These are phyloP conservation scores for Campylomormyrus numenius DNA, from an alignment of 2,113 vertebrate genomes.

Conservation along the genomic window DNA sequence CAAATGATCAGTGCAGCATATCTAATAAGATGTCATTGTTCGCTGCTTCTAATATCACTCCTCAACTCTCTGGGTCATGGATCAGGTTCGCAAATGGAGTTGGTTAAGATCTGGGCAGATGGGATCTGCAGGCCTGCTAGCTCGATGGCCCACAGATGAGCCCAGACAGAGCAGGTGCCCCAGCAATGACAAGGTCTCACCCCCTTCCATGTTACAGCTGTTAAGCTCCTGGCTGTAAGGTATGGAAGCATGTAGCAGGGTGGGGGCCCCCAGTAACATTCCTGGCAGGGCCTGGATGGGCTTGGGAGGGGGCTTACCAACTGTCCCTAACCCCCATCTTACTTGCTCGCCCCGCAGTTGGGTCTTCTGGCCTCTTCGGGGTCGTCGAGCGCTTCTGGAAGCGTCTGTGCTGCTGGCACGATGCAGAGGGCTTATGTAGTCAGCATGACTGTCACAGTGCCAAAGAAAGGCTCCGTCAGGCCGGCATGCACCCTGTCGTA, in stretches of 20 bases:
- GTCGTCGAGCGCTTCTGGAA: not conserved
- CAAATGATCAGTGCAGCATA: not conserved
- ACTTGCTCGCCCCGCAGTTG: not conserved
- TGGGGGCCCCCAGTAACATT: not conserved
- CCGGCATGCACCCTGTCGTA: not conserved
- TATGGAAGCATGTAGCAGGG: not conserved
- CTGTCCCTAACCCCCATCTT: not conserved
- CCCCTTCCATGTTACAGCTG: not conserved
- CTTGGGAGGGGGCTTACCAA: not conserved
- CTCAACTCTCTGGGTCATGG: not conserved
- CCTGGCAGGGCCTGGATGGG: not conserved
- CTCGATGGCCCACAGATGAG: not conserved
- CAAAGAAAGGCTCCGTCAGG: not conserved
- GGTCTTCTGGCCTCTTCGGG: not conserved
- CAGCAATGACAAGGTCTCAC: not conserved
- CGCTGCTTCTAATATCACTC: not conserved
- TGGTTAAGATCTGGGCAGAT: not conserved
- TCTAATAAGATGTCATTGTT: not conserved
- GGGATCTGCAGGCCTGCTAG: not conserved
- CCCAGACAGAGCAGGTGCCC: not conserved
- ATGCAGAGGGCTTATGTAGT: not conserved
- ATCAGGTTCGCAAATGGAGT: not conserved
- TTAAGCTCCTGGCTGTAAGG: not conserved
- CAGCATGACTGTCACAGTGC: not conserved
- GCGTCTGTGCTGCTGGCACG: not conserved